Evolutionary conservation across 2,113 vertebrate species (phyloP).

Genomic region (Charina bottae): DNA sequence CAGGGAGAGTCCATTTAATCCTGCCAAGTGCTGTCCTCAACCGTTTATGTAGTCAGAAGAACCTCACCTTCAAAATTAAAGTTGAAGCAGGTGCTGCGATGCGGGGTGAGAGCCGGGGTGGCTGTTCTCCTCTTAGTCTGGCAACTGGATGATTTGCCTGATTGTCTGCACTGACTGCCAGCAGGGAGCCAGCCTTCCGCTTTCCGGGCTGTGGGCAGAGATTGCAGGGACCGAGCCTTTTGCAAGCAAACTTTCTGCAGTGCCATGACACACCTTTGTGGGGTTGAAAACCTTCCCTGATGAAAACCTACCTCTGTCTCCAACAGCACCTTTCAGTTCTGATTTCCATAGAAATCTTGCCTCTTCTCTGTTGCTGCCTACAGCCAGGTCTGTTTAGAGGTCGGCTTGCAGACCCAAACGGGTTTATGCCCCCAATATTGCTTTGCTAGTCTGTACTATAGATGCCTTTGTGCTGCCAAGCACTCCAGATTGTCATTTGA

Average conservation of each 20-base stretch:
- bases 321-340: no score
- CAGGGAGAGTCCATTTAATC: background rate
- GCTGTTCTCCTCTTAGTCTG: background rate
- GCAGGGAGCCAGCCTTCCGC: background rate
- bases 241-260: background rate
- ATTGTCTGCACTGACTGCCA: background rate
- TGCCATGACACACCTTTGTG: background rate
- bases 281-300: background rate
- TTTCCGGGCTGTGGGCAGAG: background rate
- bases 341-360: background rate
- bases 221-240: background rate
- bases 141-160: background rate
- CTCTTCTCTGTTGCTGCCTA: background rate
- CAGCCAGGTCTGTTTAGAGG: background rate
- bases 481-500: background rate
- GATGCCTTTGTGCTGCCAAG: background rate
- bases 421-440: accelerated
- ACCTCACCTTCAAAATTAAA: background rate
- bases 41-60: background rate
- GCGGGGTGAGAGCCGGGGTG: background rate
- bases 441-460: background rate
- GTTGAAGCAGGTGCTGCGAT: background rate
- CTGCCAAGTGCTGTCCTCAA: no score
- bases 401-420: background rate
- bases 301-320: background rate